These are phyloP conservation scores for Hyles euphorbiae DNA, from an alignment of 1,140 invertebrate genomes.

Conservation along the genomic window DNA sequence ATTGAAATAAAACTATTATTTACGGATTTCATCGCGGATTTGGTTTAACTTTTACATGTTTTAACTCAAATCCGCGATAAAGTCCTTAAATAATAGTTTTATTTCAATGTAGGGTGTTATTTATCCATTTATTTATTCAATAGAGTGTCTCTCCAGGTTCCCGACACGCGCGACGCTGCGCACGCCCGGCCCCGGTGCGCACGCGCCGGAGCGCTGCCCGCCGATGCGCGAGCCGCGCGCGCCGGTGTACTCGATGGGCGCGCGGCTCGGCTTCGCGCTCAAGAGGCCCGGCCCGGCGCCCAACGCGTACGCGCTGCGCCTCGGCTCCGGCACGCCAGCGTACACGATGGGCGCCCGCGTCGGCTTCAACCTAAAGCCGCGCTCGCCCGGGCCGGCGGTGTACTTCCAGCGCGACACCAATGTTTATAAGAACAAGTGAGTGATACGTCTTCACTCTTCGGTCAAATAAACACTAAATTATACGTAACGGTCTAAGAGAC, in stretches of 20 bases:
- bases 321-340: conserved; percentile 40
- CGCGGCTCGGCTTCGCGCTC: conserved; percentile 56
- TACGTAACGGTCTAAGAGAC: no score
- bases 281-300: conserved; percentile 76
- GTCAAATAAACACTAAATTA: no score
- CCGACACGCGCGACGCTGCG: conserved; percentile 27
- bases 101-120: no score
- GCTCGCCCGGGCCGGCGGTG: conserved; percentile 77
- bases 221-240: conserved; percentile 67
- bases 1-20: no score
- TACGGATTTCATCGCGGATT: no score
- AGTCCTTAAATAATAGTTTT: no score
- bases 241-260: conserved; percentile 76
- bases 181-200: conserved; percentile 76
- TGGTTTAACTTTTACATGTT: no score
- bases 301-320: conserved; percentile 75
- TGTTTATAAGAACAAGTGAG: conserved; percentile 51
- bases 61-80: no score
- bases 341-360: conserved; percentile 61
- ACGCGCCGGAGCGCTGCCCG: conserved; percentile 70
- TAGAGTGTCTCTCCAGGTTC: neutral
- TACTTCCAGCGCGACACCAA: conserved; percentile 68
- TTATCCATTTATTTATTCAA: no score
- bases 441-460: neutral
- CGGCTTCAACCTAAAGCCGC: conserved; percentile 35